Evolutionary conservation across 2,113 vertebrate genomes (phyloP).

Genomic region (Dinomys branickii): DNA sequence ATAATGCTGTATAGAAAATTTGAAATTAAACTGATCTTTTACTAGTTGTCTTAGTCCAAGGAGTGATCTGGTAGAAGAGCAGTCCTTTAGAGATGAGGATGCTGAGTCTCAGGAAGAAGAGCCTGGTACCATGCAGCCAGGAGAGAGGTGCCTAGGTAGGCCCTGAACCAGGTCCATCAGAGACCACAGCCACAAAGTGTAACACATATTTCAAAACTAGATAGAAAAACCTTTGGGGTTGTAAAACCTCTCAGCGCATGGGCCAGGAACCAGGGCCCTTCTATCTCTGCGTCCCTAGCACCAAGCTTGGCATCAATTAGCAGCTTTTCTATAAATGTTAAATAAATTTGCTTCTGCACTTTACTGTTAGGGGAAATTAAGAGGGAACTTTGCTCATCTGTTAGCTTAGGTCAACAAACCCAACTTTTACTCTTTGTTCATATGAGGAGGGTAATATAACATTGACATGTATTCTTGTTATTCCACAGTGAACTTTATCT

Average conservation of each 20-base stretch:
- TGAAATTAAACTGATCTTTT: not conserved
- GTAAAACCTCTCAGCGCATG: not conserved
- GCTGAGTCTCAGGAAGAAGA: not conserved
- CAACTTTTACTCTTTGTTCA: not conserved
- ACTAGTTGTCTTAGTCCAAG: not conserved
- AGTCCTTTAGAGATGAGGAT: not conserved
- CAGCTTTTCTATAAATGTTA: not conserved
- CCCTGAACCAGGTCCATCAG: not conserved
- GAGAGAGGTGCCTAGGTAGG: not conserved
- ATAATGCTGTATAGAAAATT: not conserved
- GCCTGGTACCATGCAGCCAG: not conserved
- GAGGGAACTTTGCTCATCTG: not conserved
- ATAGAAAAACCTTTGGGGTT: not conserved
- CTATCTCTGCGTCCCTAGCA: not conserved
- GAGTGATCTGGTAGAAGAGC: not conserved
- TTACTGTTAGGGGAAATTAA: not conserved
- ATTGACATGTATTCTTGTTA: not conserved
- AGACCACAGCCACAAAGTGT: not conserved
- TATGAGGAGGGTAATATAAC: not conserved
- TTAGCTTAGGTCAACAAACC: not conserved
- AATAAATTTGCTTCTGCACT: not conserved
- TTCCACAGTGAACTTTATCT: conserved; percentile 42
- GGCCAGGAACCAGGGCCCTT: not conserved
- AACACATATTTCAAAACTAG: not conserved
- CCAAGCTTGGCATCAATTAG: not conserved